Evolutionary conservation across 2,888 invertebrate species (phyloP), one percentile per base, ranked within the genome.

Genomic region (Prosopocoilus inquinatus): DNA sequence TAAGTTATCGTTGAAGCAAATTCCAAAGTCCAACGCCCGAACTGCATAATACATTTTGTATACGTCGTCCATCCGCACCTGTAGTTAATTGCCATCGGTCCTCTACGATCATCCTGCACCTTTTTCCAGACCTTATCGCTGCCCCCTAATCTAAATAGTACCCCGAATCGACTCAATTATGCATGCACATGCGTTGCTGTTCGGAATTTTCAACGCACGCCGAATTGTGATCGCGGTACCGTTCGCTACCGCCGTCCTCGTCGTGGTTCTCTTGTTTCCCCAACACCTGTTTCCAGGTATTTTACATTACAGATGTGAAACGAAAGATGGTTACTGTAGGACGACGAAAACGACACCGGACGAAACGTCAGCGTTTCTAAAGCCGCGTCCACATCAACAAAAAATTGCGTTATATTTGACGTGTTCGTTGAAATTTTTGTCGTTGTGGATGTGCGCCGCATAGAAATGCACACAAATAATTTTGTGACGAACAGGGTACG

Each of bases 111-210:
- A 41, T 41, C 41, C 41, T n/a, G 41, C 41, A 41, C 41, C 41
- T 41, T 41, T 41, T 41, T 41, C 20, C 20, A 3, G 16, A n/a
- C 41, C 15, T 41, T 41, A 41, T 41, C 41, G 13, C 41, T 16
- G 15, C 16, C 41, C 41, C 13, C 41, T 16, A 41, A 41, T 41
- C 41, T 41, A 41, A 41, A 41, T 41, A 41, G 16, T 41, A 41
- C 41, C 9, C 12, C 41, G 12, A 41, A 41, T 41, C 41, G 41
- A 41, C 41, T 41, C 41, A 41, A 41, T 41, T 41, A 41, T 41
- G 41, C 41, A 15, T 11, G 16, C 41, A 41, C 12, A 41, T 41
- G 41, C 41, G 16, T 3, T 28, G 20, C 41, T 15, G 13, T 15
- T 41, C 15, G 15, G 16, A 41, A 41, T 41, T 41, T 41, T 41